Conservation (phyloP, 1,140 invertebrate genomes). For the Magallana ariakensis region DNA sequence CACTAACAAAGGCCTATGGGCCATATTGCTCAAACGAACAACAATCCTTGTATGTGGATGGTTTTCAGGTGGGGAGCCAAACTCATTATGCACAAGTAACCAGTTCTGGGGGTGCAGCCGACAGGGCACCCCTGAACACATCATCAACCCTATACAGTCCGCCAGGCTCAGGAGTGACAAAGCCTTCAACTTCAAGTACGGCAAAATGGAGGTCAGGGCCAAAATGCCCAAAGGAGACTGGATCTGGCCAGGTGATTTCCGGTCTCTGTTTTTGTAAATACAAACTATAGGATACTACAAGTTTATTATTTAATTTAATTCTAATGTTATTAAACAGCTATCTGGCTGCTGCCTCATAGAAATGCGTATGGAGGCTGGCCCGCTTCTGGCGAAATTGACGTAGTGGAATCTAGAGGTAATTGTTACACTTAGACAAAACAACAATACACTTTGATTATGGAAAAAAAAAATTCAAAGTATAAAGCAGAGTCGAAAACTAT, state of each 20-base stretch:
- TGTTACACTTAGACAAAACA: background rate
- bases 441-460: too few species aligned
- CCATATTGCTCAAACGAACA: too few species aligned
- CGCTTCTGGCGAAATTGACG: conserved; percentile 79
- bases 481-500: too few species aligned
- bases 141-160: conserved; percentile 80
- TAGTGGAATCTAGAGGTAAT: conserved; percentile 76
- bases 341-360: conserved; percentile 78
- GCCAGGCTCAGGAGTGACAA: conserved; percentile 84
- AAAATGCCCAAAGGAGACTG: conserved; percentile 89
- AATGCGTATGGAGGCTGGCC: conserved; percentile 78
- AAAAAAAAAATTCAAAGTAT: too few species aligned
- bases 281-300: background rate
- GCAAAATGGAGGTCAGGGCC: conserved; percentile 87
- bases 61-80: conserved; percentile 17
- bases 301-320: background rate
- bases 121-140: conserved; percentile 58
- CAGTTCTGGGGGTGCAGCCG: conserved; percentile 70
- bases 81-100: conserved; percentile 67
- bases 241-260: conserved; percentile 85
- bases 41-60: background rate
- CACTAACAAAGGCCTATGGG: too few species aligned
- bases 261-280: background rate
- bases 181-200: conserved; percentile 84
- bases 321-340: conserved; percentile 65